These are phyloP conservation scores for Nothobranchius kuhntae DNA, from an alignment of 2,113 vertebrate genomes.

Conservation along the genomic window DNA sequence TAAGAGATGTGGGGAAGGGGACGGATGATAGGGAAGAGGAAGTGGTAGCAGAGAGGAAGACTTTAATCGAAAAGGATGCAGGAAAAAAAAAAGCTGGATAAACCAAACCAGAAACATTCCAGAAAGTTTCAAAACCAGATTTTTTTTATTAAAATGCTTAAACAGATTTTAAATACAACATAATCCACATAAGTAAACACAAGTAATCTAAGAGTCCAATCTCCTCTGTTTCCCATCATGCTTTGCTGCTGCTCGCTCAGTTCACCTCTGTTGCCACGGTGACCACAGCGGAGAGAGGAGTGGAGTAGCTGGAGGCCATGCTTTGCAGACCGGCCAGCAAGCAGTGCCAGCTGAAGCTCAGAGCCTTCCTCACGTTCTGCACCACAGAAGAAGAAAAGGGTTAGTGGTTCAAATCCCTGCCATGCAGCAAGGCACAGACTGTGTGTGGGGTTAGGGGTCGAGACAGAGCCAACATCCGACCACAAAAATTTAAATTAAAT, in stretches of 20 bases:
- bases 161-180: not conserved
- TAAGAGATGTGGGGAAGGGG: too few relatives aligned
- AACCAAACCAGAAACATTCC: not conserved
- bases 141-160: too few relatives aligned
- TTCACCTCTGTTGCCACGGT: constrained; percentile 68
- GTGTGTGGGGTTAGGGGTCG: too few relatives aligned
- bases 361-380: constrained; percentile 86
- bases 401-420: not conserved
- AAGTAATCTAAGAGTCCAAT: not conserved
- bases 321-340: constrained; percentile 85
- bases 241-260: constrained; percentile 9
- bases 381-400: constrained; percentile 3
- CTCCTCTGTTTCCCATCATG: constrained; percentile 32
- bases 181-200: not conserved
- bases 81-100: not conserved
- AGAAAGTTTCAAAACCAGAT: too few relatives aligned
- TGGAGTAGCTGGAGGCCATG: constrained; percentile 76
- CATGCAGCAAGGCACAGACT: too few relatives aligned
- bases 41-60: too few relatives aligned
- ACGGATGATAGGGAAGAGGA: too few relatives aligned
- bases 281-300: constrained; percentile 75
- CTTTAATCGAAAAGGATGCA: not conserved
- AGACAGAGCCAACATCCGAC: too few relatives aligned
- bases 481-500: too few relatives aligned
- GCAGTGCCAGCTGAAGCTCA: constrained; percentile 86